These are phyloP conservation scores for Rana temporaria DNA, from an alignment of 2,113 vertebrate genomes.

Conservation along the genomic window DNA sequence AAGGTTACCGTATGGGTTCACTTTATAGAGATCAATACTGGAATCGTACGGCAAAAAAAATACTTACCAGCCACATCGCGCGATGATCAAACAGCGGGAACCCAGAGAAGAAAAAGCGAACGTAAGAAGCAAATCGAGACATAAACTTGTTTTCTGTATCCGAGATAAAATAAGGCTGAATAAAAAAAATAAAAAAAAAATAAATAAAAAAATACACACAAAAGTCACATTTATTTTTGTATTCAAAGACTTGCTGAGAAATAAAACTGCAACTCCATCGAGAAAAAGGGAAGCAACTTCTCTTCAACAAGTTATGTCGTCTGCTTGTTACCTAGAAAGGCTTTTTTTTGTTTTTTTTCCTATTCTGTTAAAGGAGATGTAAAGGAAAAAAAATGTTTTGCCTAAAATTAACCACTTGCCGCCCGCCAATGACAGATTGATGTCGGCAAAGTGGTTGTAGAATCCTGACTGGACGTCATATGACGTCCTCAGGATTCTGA, in stretches of 20 bases:
- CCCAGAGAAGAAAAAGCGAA: not conserved
- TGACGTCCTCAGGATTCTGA: no score
- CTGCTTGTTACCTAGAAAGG: not conserved
- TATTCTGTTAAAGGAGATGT: no score
- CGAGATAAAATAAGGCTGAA: not conserved
- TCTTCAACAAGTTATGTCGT: not conserved
- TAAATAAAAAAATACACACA: no score
- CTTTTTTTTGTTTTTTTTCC: not conserved
- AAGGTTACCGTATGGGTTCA: conserved; percentile 22
- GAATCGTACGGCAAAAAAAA: not conserved
- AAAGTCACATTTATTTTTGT: not conserved
- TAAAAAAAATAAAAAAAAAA: no score
- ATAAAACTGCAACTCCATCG: not conserved
- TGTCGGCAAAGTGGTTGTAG: no score
- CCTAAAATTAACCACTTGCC: no score
- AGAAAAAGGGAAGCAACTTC: not conserved
- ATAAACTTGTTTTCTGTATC: not conserved
- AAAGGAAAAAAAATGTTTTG: no score
- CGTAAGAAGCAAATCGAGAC: not conserved
- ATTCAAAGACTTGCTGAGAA: not conserved
- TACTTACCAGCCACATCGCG: not conserved
- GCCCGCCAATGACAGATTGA: no score
- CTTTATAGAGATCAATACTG: conserved; percentile 30
- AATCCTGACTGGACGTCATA: no score
- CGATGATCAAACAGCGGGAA: conserved; percentile 11